phyloP scores from a whole-genome alignment of 2,113 vertebrate genomes.

The Podarcis raffonei region DNA sequence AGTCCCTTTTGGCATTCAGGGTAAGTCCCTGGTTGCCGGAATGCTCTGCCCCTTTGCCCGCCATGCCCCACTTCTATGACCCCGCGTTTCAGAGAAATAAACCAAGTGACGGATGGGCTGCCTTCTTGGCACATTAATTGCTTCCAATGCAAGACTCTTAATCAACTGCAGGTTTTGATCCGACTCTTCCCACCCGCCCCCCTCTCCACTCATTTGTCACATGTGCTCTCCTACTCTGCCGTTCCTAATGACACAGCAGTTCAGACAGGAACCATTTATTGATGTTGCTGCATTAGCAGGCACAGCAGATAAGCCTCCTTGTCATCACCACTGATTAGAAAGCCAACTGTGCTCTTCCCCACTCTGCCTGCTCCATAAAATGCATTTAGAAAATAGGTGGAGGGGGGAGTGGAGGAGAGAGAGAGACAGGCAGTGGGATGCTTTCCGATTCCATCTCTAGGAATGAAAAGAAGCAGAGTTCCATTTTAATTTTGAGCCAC shows the following conservation, averaged over 20 bases:
- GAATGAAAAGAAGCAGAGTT: slow-evolving; percentile 21
- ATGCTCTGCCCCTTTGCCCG: slow-evolving; percentile 32
- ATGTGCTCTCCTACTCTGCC: slow-evolving; percentile 46
- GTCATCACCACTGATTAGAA: slow-evolving; percentile 16
- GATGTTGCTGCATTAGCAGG: slow-evolving; percentile 57
- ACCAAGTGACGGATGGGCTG: slow-evolving; percentile 31
- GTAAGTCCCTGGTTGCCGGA: slow-evolving; percentile 18
- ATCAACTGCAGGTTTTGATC: slow-evolving; percentile 54
- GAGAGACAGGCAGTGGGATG: background rate
- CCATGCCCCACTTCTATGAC: background rate
- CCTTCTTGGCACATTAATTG: slow-evolving; percentile 54
- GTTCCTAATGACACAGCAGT: slow-evolving; percentile 68
- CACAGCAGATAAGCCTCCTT: slow-evolving; percentile 43
- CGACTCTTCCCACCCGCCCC: slow-evolving; percentile 29
- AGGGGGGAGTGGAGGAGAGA: background rate
- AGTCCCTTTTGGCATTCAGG: slow-evolving; percentile 49
- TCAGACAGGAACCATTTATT: slow-evolving; percentile 59
- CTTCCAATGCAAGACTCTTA: slow-evolving; percentile 62
- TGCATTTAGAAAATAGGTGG: background rate
- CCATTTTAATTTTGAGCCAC: background rate
- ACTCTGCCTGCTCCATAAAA: slow-evolving; percentile 34
- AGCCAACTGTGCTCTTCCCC: slow-evolving; percentile 4
- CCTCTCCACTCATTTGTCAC: slow-evolving; percentile 44
- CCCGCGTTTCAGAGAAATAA: slow-evolving; percentile 18
- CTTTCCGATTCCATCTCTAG: background rate